Base-by-base conservation (phyloP, 1,140 invertebrate genomes). In the Thalassaphorura encarpata region DNA sequence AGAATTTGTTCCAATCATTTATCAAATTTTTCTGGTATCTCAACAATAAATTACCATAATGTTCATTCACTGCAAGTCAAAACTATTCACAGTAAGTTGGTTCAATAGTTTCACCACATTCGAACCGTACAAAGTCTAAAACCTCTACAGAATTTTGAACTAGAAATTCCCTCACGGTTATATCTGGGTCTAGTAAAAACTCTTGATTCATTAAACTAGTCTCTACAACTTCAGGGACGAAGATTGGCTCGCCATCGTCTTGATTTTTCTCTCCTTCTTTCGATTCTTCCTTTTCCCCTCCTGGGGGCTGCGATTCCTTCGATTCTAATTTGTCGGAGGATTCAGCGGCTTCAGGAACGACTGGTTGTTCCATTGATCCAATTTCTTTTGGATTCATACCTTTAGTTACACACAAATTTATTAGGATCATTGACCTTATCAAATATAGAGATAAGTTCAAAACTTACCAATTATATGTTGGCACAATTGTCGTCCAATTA, bases 391-490 rank as follows among this genome's bases (percentile, higher is more conserved):
- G 91, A 67, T 89, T 88, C 81, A 93, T 85, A 19, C 89, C 80
- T 80, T 49, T 56, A 62, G n/a, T n/a, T n/a, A n/a, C n/a, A 29
- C 29, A 42, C 28, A 66, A 36, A 66, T 58, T 23, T 31, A 42
- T 40, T n/a, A n/a, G n/a, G n/a, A n/a, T n/a, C n/a, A n/a, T n/a
- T n/a, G n/a, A n/a, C n/a, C n/a, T n/a, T n/a, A n/a, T n/a, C n/a
- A n/a, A n/a, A n/a, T n/a, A n/a, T n/a, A n/a, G n/a, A n/a, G n/a
- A n/a, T n/a, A n/a, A n/a, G n/a, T n/a, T n/a, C n/a, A n/a, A n/a
- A 28, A 52, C 65, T 66, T 67, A 79, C 80, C 89, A 40, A 96
- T 87, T 66, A 96, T 82, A 68, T 97, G 92, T 69, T 94, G 89
- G 70, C 89, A 92, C 8, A 92, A 68, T 67, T 87, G 80, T 55